phyloP scores from a whole-genome alignment of 2,113 vertebrate species.

The Coregonus clupeaformis region DNA sequence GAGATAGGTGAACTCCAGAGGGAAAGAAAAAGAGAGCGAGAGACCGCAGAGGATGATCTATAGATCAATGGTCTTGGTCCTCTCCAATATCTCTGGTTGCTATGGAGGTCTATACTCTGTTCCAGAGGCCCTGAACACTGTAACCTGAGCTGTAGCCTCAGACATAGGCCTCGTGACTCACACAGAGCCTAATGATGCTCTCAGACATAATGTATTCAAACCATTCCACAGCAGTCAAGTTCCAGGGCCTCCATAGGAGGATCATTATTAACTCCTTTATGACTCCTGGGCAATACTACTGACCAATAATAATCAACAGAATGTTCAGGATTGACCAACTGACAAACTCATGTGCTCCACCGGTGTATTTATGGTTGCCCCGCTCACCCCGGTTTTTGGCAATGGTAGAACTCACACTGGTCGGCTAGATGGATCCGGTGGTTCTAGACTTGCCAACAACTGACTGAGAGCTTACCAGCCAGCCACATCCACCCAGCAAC shows the following conservation, averaged over 20 bases:
- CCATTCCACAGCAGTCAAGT: too few species aligned
- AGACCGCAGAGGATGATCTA: neutral
- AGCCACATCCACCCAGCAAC: neutral
- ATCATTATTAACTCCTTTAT: too few species aligned
- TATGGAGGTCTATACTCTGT: slow-evolving; percentile 40
- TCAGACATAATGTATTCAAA: too few species aligned
- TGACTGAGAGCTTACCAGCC: slow-evolving; percentile 65
- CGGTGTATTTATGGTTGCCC: neutral
- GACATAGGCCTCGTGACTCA: neutral
- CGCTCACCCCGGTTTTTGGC: slow-evolving; percentile 78
- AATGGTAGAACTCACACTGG: slow-evolving; percentile 94
- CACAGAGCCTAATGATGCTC: neutral
- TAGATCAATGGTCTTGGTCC: slow-evolving; percentile 34
- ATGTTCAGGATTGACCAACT: too few species aligned
- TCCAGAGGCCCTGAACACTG: slow-evolving; percentile 28
- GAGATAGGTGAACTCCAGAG: neutral
- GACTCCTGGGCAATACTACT: too few species aligned
- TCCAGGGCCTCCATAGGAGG: too few species aligned
- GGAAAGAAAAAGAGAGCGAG: too few species aligned
- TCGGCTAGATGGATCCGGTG: slow-evolving; percentile 85
- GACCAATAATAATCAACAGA: too few species aligned
- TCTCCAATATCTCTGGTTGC: slow-evolving; percentile 51
- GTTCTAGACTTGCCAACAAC: slow-evolving; percentile 92
- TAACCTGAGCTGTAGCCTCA: slow-evolving; percentile 45
- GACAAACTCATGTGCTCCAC: slow-evolving; percentile 4